Conservation (phyloP, 2,113 vertebrate species). For the Thamnaconus septentrionalis region DNA sequence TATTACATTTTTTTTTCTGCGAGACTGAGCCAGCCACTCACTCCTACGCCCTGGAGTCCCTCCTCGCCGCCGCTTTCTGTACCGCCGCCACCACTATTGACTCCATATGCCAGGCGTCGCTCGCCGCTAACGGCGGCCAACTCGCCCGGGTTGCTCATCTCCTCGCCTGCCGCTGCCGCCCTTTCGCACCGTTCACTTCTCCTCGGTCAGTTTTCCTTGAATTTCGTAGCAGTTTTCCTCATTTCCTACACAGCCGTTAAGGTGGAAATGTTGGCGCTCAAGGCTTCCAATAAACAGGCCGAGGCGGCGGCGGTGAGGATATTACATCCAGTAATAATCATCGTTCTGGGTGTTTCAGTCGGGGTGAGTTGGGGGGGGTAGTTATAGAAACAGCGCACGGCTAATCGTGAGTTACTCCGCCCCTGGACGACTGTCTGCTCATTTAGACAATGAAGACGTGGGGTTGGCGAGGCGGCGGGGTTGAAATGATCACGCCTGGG, state of each 20-base stretch:
- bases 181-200: slow-evolving; percentile 21
- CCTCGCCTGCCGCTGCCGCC: slow-evolving; percentile 26
- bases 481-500: slow-evolving; percentile 18
- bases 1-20: too few relatives aligned
- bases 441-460: slow-evolving; percentile 38
- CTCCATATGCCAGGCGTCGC: slow-evolving; percentile 42
- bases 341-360: slow-evolving; percentile 51
- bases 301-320: slow-evolving; percentile 44
- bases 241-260: slow-evolving; percentile 65
- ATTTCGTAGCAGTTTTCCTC: slow-evolving; percentile 45
- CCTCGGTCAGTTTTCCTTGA: slow-evolving; percentile 24
- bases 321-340: slow-evolving; percentile 75
- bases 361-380: slow-evolving; percentile 53
- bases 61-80: slow-evolving; percentile 25
- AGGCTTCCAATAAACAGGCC: slow-evolving; percentile 55
- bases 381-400: slow-evolving; percentile 29
- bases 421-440: slow-evolving; percentile 52
- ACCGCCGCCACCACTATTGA: slow-evolving; percentile 51
- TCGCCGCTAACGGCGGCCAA: too few relatives aligned
- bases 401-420: slow-evolving; percentile 48
- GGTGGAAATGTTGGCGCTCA: slow-evolving; percentile 47
- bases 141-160: neutral
- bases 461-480: slow-evolving; percentile 8
- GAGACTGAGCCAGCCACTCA: slow-evolving; percentile 36
- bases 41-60: slow-evolving; percentile 22